These are phyloP conservation scores for Melipona bicolor DNA, from an alignment of 2,888 invertebrate species.

Conservation along the genomic window DNA sequence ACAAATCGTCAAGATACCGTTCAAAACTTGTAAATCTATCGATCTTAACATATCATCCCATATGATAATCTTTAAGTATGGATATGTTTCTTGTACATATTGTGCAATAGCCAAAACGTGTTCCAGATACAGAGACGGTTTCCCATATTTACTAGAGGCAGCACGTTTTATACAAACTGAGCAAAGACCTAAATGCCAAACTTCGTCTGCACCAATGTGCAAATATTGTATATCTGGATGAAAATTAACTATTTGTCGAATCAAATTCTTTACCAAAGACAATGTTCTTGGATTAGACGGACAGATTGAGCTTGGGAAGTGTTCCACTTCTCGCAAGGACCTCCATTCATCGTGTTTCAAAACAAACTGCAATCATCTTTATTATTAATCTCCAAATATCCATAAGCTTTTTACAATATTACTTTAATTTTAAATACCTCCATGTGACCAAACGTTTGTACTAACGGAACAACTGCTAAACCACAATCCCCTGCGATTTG, in stretches of 20 bases:
- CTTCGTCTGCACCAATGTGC: conserved; percentile 94
- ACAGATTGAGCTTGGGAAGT: conserved; percentile 90
- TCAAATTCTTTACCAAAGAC: conserved; percentile 87
- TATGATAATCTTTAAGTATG: conserved; percentile 88
- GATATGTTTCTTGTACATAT: conserved; percentile 87
- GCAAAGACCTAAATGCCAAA: conserved; percentile 90
- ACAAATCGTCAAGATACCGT: conserved; percentile 84
- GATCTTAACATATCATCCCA: conserved; percentile 95
- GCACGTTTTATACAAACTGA: conserved; percentile 85
- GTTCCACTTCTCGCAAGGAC: conserved; percentile 88
- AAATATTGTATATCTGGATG: conserved; percentile 89
- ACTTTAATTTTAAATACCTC: conserved; percentile 85
- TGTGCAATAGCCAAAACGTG: conserved; percentile 88
- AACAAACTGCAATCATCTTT: conserved; percentile 86
- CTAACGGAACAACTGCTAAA: conserved; percentile 90
- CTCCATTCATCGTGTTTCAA: conserved; percentile 90
- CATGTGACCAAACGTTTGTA: conserved; percentile 95
- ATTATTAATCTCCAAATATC: not conserved
- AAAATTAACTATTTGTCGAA: conserved; percentile 89
- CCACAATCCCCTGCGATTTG: conserved; percentile 88
- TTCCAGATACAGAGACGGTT: conserved; percentile 87
- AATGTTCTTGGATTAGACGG: conserved; percentile 88
- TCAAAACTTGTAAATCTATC: conserved; percentile 85
- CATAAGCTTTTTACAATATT: not conserved
- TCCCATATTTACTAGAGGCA: conserved; percentile 85